Percentiles rank a stretch among this genome's conserved stretches.
These are phyloP conservation scores for Python bivittatus DNA, from an alignment of 2,113 vertebrate genomes.

Conservation along the genomic window DNA sequence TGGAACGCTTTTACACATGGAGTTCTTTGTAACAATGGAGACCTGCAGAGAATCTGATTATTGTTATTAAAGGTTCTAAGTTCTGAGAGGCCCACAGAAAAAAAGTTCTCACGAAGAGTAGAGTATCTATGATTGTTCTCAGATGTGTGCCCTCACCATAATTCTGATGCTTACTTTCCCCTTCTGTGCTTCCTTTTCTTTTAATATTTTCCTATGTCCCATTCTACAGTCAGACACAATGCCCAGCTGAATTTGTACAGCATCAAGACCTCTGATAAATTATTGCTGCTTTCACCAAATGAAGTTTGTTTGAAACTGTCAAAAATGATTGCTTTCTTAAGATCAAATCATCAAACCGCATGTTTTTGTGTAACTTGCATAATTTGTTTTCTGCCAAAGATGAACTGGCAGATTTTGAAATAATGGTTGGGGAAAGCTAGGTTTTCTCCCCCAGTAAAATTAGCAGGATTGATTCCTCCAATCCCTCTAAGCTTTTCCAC, in stretches of 20 bases:
- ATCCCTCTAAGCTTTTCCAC: not conserved
- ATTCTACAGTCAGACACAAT: not conserved
- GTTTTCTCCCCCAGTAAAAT: not conserved
- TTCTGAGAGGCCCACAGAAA: not conserved
- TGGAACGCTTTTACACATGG: too few relatives aligned
- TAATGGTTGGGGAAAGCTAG: not conserved
- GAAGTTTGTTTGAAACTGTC: not conserved
- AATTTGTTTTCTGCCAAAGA: not conserved
- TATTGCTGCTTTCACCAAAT: not conserved
- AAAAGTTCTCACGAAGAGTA: not conserved
- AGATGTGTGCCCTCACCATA: too few relatives aligned
- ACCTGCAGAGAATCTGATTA: not conserved
- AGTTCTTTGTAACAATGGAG: not conserved
- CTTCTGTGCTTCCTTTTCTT: not conserved
- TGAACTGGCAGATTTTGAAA: conserved; percentile 6
- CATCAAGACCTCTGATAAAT: not conserved
- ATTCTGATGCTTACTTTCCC: not conserved
- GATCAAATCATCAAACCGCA: conserved; percentile 29
- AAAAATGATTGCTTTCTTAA: not conserved
- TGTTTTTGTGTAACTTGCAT: conserved; percentile 8
- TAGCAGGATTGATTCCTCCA: too few relatives aligned
- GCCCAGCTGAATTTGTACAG: not conserved
- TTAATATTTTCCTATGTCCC: not conserved
- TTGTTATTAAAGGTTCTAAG: not conserved
- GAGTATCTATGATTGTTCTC: not conserved